Conservation (phyloP, 2,797 vertebrate species). For the Galaxias olidus region DNA sequence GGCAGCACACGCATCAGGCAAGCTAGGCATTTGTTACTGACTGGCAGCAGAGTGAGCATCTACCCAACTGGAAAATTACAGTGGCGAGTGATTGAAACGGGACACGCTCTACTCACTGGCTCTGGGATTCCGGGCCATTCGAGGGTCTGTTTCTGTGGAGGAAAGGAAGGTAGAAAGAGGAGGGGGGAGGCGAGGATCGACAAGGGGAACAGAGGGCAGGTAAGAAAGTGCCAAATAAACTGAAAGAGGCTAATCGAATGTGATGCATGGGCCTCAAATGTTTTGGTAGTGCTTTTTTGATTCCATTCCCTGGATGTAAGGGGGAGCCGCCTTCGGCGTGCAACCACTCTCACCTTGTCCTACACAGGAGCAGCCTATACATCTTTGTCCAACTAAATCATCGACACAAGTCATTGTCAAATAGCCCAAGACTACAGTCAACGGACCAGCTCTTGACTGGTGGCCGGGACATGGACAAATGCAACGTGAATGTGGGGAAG, state of each 20-base stretch:
- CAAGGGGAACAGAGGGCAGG: constrained; percentile 11
- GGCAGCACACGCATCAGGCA: constrained; percentile 40
- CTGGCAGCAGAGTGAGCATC: constrained; percentile 59
- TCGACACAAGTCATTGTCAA: constrained; percentile 67
- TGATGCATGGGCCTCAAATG: constrained; percentile 68
- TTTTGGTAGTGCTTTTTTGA: constrained; percentile 69
- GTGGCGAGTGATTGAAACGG: constrained; percentile 64
- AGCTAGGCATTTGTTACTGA: constrained; percentile 56
- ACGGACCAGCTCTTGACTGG: constrained; percentile 47
- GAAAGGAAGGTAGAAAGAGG: not conserved
- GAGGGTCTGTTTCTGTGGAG: constrained; percentile 71
- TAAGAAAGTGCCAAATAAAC: constrained; percentile 53
- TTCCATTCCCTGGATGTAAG: constrained; percentile 61
- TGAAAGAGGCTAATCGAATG: constrained; percentile 44
- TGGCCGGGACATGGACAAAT: constrained; percentile 66
- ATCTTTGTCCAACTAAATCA: constrained; percentile 71
- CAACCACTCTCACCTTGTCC: constrained; percentile 32
- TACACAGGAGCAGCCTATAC: constrained; percentile 51
- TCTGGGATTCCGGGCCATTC: constrained; percentile 74
- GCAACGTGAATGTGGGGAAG: constrained; percentile 64
- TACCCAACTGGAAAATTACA: constrained; percentile 75
- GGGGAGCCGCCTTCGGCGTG: constrained; percentile 44
- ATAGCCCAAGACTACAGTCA: constrained; percentile 61
- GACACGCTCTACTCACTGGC: constrained; percentile 72
- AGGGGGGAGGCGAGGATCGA: not conserved